Percentiles rank a stretch among this genome's conserved stretches.
Evolutionary conservation across 2,888 invertebrate genomes (phyloP).

Genomic region (Idaea biselata): DNA sequence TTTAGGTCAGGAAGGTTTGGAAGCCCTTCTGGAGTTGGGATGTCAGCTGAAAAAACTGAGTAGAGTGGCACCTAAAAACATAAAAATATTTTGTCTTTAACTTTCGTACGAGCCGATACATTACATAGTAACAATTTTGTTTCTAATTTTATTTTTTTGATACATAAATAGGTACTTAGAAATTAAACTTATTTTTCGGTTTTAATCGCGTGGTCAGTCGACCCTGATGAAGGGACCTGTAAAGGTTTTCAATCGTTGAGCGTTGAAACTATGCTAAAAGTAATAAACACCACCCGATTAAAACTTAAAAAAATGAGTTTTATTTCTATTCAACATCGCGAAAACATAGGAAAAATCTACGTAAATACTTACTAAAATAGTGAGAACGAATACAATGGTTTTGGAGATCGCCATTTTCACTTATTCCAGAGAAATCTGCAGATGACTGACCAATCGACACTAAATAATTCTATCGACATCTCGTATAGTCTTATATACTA

Average conservation of each 20-base stretch:
- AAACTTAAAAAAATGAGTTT: conserved; percentile 5
- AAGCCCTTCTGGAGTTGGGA: conserved; percentile 6
- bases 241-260: too few relatives aligned
- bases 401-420: conserved; percentile 22
- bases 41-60: conserved; percentile 9
- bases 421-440: conserved; percentile 12
- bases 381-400: conserved; percentile 25
- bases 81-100: too few relatives aligned
- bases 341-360: too few relatives aligned
- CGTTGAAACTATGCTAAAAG: too few relatives aligned
- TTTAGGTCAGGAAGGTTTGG: conserved; percentile 4
- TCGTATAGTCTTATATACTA: conserved; percentile 24
- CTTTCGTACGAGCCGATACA: too few relatives aligned
- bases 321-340: too few relatives aligned
- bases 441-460: conserved; percentile 3
- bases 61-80: conserved; percentile 12
- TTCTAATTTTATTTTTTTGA: neutral
- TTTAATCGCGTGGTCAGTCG: too few relatives aligned
- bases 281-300: too few relatives aligned
- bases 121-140: too few relatives aligned
- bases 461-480: conserved; percentile 10
- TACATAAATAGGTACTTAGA: too few relatives aligned
- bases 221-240: too few relatives aligned
- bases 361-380: conserved; percentile 33
- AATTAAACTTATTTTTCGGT: too few relatives aligned